Evolutionary conservation across 2,113 vertebrate species (phyloP).

Genomic region (Mellivora capensis): DNA sequence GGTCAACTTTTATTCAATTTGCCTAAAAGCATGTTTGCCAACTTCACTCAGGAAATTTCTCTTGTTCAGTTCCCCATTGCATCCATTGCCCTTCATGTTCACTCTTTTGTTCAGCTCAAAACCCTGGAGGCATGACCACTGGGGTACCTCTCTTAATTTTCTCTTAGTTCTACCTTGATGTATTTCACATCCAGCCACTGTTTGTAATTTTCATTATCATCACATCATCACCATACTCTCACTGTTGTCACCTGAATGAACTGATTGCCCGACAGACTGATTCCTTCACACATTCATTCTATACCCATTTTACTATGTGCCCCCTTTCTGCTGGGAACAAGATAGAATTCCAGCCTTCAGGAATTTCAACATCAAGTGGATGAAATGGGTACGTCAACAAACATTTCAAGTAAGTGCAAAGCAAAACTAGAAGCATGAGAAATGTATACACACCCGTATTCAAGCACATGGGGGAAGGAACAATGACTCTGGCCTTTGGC

Average conservation of each 20-base stretch:
- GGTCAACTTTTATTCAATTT: not conserved
- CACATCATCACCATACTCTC: not conserved
- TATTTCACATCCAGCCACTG: not conserved
- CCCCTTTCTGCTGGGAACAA: not conserved
- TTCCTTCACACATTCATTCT: not conserved
- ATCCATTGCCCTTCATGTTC: not conserved
- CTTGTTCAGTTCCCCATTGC: not conserved
- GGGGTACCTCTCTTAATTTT: not conserved
- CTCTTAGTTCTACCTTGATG: not conserved
- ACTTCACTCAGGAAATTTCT: not conserved
- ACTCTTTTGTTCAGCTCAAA: not conserved
- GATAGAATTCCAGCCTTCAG: not conserved
- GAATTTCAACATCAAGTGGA: not conserved
- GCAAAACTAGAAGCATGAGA: not conserved
- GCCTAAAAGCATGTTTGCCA: not conserved
- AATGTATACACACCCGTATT: too few relatives aligned
- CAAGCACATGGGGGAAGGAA: not conserved
- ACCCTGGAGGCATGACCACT: not conserved
- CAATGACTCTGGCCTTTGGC: not conserved
- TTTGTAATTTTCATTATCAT: not conserved
- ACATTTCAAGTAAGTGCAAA: not conserved
- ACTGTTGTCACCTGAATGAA: not conserved
- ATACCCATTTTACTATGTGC: accelerated
- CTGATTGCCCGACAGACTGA: too few relatives aligned
- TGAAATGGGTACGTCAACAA: not conserved